Evolutionary conservation across 1,140 invertebrate species (phyloP).

Genomic region (fruit fly (Drosophila melanogaster)): DNA sequence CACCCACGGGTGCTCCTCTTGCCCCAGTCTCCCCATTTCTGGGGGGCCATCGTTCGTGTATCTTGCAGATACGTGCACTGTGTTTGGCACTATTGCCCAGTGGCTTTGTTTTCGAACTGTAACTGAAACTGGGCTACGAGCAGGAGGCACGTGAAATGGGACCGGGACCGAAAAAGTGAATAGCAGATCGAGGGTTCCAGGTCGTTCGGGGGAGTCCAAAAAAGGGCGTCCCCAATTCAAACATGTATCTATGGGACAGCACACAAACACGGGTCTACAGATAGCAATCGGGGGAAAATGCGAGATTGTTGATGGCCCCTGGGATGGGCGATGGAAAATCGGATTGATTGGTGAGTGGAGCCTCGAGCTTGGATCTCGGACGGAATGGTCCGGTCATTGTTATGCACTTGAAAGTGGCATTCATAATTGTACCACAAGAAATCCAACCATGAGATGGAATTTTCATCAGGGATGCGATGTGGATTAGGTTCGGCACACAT

Average conservation of each 20-base stretch:
- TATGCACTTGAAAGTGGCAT: slow-evolving; percentile 53
- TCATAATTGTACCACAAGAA: slow-evolving; percentile 53
- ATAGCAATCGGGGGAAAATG: slow-evolving; percentile 19
- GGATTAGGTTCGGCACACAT: slow-evolving; percentile 23
- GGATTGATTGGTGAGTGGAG: slow-evolving; percentile 56
- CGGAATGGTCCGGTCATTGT: slow-evolving; percentile 9
- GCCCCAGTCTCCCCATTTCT: slow-evolving; percentile 2
- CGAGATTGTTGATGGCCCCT: slow-evolving; percentile 18
- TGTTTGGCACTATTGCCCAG: slow-evolving; percentile 52
- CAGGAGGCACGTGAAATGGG: slow-evolving; percentile 43
- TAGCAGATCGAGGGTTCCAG: slow-evolving; percentile 48
- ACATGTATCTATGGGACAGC: slow-evolving; percentile 31
- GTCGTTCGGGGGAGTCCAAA: slow-evolving; percentile 48
- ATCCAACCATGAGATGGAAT: slow-evolving; percentile 31
- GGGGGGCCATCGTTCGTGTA: slow-evolving; percentile 49
- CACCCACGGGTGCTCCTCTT: slow-evolving; percentile 20
- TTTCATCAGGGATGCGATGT: slow-evolving; percentile 29
- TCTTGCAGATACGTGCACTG: slow-evolving; percentile 72
- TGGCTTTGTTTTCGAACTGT: slow-evolving; percentile 62
- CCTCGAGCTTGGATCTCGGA: slow-evolving; percentile 7
- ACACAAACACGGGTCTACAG: slow-evolving; percentile 23
- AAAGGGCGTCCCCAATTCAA: slow-evolving; percentile 50
- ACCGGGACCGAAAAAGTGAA: slow-evolving; percentile 35
- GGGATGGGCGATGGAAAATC: slow-evolving; percentile 37
- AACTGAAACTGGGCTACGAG: slow-evolving; percentile 50